phyloP scores from a whole-genome alignment of 2,888 invertebrate genomes.

The Cephonodes hylas region DNA sequence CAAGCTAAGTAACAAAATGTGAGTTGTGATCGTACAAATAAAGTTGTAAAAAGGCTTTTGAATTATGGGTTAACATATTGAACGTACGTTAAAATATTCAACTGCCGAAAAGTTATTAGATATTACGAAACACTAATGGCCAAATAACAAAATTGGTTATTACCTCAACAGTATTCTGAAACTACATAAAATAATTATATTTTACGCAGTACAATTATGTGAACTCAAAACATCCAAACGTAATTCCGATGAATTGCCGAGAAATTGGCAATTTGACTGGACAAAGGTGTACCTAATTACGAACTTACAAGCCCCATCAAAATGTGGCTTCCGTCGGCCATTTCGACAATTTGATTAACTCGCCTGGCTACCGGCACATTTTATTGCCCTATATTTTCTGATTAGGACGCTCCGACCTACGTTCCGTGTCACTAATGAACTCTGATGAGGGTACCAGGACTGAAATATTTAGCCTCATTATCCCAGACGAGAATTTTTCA shows the following conservation, averaged over 20 bases:
- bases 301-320: conserved; percentile 1
- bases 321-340: conserved; percentile 44
- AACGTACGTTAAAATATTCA: too few relatives aligned
- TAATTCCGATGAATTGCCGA: background rate
- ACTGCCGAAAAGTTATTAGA: too few relatives aligned
- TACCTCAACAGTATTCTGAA: too few relatives aligned
- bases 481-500: background rate
- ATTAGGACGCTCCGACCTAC: conserved; percentile 60
- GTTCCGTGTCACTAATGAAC: conserved; percentile 34
- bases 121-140: too few relatives aligned
- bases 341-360: conserved; percentile 74
- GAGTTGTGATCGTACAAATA: too few relatives aligned
- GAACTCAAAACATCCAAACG: background rate
- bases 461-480: background rate
- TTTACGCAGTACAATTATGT: too few relatives aligned
- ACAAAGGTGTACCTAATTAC: background rate
- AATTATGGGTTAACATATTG: too few relatives aligned
- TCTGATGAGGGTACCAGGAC: conserved; percentile 16
- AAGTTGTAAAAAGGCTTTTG: too few relatives aligned
- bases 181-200: too few relatives aligned
- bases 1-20: too few relatives aligned
- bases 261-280: background rate
- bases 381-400: conserved; percentile 78
- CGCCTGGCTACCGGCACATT: conserved; percentile 56
- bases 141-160: too few relatives aligned